Evolutionary conservation across 2,888 invertebrate species (phyloP), one percentile per base, ranked within the genome.

Genomic region (Brachycybe producta): DNA sequence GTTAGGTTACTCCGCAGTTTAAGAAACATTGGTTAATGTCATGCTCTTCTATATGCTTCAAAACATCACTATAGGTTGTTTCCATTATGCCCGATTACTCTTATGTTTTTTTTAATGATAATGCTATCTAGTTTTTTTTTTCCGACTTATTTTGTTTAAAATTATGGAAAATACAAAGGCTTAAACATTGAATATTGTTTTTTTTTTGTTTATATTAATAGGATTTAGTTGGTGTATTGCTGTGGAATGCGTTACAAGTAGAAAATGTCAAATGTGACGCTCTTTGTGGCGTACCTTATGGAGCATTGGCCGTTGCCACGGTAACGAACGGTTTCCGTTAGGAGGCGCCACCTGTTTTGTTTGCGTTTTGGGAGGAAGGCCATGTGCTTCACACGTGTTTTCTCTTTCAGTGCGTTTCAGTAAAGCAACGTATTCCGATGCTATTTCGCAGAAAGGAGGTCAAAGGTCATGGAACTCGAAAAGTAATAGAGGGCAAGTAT

Each of bases 391-490:
- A 30, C 30, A 30, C 30, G 30, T 19, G 11, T 36, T 11, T 39
- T 23, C 26, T 34, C 28, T 52, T 41, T 3, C 17, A 52, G 48
- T 49, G 52, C 42, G 43, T 56, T 28, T 57, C 53, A 8, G 50
- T 56, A 15, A 24, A 52, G 11, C 57, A 64, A 35, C 58, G 66
- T 42, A 54, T 64, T 21, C 67, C 69, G 3, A 70, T 71, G 70
- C 57, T 71, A 41, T 65, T 70, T 36, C 58, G 66, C 28, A 58
- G 74, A 32, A 71, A 73, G 54, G 73, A 73, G 59, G 68, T 67
- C 1, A 75, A 74, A 59, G 64, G 62, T 39, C 70, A 75, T 60
- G 74, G 74, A 1, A 73, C 72, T 0, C 72, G 72, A 58, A 68
- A 70, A 56, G 59, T 71, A 56, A 65, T 74, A n/a, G 74, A 75